A percentile compares a stretch with the other conserved stretches of the same genome.
Evolutionary conservation across 1,140 invertebrate genomes (phyloP).

Genomic region (Piezodorus guildinii): DNA sequence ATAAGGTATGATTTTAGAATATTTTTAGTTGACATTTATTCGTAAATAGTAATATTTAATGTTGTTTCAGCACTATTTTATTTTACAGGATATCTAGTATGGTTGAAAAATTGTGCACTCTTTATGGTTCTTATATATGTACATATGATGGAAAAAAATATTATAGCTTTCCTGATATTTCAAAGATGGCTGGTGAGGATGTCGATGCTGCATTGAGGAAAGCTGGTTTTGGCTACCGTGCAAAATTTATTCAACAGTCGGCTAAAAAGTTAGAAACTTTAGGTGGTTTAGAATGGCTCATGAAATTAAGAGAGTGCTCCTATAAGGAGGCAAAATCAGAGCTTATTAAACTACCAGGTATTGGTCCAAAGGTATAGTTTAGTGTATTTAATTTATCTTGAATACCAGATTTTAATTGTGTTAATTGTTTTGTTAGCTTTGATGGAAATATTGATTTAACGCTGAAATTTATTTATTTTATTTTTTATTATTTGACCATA

Average conservation of each 20-base stretch:
- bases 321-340: slow-evolving; percentile 62
- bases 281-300: slow-evolving; percentile 60
- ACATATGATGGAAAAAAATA: slow-evolving; percentile 50
- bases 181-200: slow-evolving; percentile 43
- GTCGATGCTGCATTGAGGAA: slow-evolving; percentile 60
- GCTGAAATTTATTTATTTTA: no score
- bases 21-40: neutral
- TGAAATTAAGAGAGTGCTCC: slow-evolving; percentile 46
- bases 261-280: slow-evolving; percentile 52
- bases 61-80: neutral
- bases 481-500: no score
- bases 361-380: slow-evolving; percentile 68
- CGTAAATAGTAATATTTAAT: neutral
- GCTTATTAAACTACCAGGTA: slow-evolving; percentile 66
- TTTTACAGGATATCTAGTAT: slow-evolving; percentile 65
- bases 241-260: slow-evolving; percentile 68
- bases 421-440: no score
- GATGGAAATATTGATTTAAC: no score
- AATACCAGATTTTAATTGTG: no score
- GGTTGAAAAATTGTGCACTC: slow-evolving; percentile 77
- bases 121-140: slow-evolving; percentile 69
- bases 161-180: slow-evolving; percentile 70
- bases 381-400: no score
- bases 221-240: slow-evolving; percentile 86
- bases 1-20: slow-evolving; percentile 44